Percentiles rank a stretch among this genome's conserved stretches.
These are phyloP conservation scores for Tricholaema leucomelas DNA, from an alignment of 2,113 vertebrate genomes.

Conservation along the genomic window DNA sequence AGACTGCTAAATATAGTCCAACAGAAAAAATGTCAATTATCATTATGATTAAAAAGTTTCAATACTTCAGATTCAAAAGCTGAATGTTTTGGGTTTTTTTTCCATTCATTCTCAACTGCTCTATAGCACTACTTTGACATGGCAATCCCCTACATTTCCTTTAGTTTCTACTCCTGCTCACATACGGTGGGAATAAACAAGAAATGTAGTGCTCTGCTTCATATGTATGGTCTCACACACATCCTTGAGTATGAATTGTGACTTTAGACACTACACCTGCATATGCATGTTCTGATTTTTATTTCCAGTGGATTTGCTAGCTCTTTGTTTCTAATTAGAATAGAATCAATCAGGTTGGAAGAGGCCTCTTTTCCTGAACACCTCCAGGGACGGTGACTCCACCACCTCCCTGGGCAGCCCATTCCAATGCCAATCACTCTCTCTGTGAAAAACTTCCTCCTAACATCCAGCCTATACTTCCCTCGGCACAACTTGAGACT, in stretches of 20 bases:
- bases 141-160: rapidly evolving
- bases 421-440: too few species aligned
- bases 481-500: too few species aligned
- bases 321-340: background rate
- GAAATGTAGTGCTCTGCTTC: background rate
- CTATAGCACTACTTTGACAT: background rate
- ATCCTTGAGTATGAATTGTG: background rate
- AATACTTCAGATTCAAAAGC: rapidly evolving
- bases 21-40: background rate
- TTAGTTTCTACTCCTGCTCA: background rate
- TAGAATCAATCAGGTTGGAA: too few species aligned
- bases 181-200: background rate
- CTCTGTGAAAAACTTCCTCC: too few species aligned
- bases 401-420: too few species aligned
- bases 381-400: too few species aligned
- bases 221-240: background rate
- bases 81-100: background rate
- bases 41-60: background rate
- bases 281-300: background rate
- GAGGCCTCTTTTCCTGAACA: too few species aligned
- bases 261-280: background rate
- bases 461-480: too few species aligned
- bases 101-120: background rate
- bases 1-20: background rate
- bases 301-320: background rate